Evolutionary conservation across 2,797 vertebrate species (phyloP).

Genomic region (Sebastes taczanowskii): DNA sequence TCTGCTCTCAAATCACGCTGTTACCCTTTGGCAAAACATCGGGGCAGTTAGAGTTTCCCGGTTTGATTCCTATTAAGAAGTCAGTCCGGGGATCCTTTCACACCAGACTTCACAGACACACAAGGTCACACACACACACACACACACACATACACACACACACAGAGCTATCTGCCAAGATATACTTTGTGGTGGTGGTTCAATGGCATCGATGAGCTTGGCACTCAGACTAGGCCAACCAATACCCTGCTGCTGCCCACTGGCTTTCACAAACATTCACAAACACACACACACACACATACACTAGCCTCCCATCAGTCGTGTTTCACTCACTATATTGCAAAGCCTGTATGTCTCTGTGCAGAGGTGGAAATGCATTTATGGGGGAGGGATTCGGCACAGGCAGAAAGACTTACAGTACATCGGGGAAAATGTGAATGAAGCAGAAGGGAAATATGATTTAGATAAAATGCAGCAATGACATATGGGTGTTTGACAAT

Average conservation of each 20-base stretch:
- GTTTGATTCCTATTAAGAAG: conserved; percentile 42
- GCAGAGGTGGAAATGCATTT: conserved; percentile 30
- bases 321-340: conserved; percentile 12
- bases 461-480: conserved; percentile 30
- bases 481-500: conserved; percentile 29
- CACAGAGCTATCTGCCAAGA: conserved; percentile 48
- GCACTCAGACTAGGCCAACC: conserved; percentile 41
- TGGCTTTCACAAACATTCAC: conserved; percentile 16
- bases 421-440: conserved; percentile 26
- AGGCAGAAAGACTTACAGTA: conserved; percentile 8
- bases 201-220: conserved; percentile 59
- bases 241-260: conserved; percentile 44
- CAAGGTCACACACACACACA: conserved; percentile 28
- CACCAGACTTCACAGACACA: conserved; percentile 25
- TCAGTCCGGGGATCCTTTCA: conserved; percentile 35
- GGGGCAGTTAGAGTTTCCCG: conserved; percentile 20
- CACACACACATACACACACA: neutral
- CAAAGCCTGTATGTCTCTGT: conserved; percentile 26
- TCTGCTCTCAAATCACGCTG: conserved; percentile 13
- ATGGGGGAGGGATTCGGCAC: conserved; percentile 5
- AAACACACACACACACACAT: neutral
- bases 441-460: conserved; percentile 33
- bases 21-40: conserved; percentile 23
- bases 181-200: conserved; percentile 55
- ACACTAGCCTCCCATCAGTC: neutral